Base-by-base conservation (phyloP, 2,888 invertebrate genomes). In the Standfussiana lucernea region DNA sequence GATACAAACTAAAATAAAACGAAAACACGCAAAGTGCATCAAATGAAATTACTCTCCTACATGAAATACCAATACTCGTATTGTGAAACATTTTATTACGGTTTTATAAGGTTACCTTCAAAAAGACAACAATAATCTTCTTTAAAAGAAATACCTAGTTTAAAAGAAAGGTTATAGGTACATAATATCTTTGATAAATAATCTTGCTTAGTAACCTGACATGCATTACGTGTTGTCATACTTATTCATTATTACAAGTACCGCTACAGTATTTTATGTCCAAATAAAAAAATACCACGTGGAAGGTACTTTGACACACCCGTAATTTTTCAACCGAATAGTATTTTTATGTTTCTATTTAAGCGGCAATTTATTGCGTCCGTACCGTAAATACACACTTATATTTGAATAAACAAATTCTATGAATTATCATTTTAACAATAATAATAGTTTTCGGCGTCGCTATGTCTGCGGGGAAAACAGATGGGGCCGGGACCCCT, bases 371-470 rank as follows among this genome's bases (percentile, higher is more conserved):
- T 89, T 89, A 83, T 82, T 62, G 70, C 76, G 69, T 78, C 73
- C 66, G 62, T 72, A 69, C 67, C 67, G 32, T 77, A 79, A 80
- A 80, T 75, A 77, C 67, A 74, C 67, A 82, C 61, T 79, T 80
- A 72, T 62, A 77, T 90, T 87, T 86, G 77, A 82, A 86, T 87
- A 88, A 88, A 90, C 83, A 83, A 89, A 91, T 88, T 84, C 56
- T 80, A 76, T 87, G 84, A 88, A 86, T 89, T 88, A 84, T 86
- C 40, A 88, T 89, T 90, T 87, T 86, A 82, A 90, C 90, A 89
- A 89, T 90, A 90, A 92, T 92, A 92, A 92, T 94, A 93, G 94
- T 94, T 92, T 92, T 91, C 88, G 95, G 93, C 94, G 95, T 93
- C 95, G 88, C 90, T 64, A 76, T 86, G 95, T 94, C 95, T 95